Evolutionary conservation across 2,113 vertebrate species (phyloP), one percentile per base, ranked within the genome.

Genomic region (Psophia crepitans): DNA sequence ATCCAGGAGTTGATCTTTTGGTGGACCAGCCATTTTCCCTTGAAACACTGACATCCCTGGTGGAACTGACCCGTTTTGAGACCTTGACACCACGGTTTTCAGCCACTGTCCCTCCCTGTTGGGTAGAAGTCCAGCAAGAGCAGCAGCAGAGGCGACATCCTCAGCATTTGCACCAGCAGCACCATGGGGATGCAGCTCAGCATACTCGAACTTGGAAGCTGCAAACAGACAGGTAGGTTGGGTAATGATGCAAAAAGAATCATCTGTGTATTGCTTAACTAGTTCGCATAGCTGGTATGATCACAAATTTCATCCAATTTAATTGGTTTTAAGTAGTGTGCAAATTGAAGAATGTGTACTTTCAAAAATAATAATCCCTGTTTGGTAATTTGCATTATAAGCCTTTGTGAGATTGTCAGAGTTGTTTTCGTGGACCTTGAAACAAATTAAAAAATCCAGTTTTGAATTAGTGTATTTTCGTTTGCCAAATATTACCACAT

Each of bases 131-230:
- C 5, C 99, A 99, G 85, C 99, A 99, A 95, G 99, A 99, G 95
- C 99, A 99, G 96, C 99, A 99, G 95, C 99, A 99, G 80, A 98
- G 99, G 39, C 97, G 99, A 12, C 99, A 99, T 90, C 99, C 99
- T 3, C 99, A 99, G 77, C 99, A 99, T 70, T 96, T 99, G 75
- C 99, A 99, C 97, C 99, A 99, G 97, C 99, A 99, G 75, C 99
- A 99, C 96, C 99, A 99, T 2, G 99, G 99, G 27, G 99, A 99
- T 73, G 99, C 99, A 57, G 99, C 99, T 23, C 99, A 99, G 88
- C 99, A 99, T 81, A 99, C 99, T 15, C 98, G 99, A 28, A 99
- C 99, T 16, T 99, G 99, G 99, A 99, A 99, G 95, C 98, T 99
- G 1, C 99, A 99, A 97, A 99, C 98, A 14, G 99, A 99, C 94